A percentile compares a stretch with the other conserved stretches of the same genome.
Evolutionary conservation across 2,888 invertebrate species (phyloP).

Genomic region (Synergus japonicus): DNA sequence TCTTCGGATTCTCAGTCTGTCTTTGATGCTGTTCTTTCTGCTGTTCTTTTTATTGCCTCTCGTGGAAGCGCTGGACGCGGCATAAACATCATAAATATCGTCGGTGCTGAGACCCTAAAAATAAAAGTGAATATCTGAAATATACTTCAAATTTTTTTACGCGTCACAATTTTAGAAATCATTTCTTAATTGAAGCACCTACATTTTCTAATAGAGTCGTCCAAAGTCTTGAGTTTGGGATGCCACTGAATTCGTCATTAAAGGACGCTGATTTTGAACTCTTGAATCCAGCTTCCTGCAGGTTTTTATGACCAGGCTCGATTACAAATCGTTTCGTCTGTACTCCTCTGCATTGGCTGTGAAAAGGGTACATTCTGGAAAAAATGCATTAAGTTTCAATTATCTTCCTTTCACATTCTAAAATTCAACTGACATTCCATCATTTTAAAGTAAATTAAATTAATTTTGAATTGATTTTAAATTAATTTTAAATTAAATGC

Average conservation of each 20-base stretch:
- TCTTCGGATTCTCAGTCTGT: constrained; percentile 45
- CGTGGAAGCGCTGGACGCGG: constrained; percentile 42
- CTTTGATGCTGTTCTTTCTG: constrained; percentile 46
- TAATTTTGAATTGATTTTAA: too few relatives aligned
- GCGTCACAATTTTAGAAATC: too few relatives aligned
- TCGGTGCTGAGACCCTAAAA: constrained; percentile 49
- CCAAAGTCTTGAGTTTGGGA: constrained; percentile 46
- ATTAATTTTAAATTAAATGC: not conserved
- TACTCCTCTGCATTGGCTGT: constrained; percentile 63
- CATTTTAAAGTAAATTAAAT: not conserved
- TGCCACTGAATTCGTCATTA: constrained; percentile 45
- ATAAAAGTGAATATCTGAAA: not conserved
- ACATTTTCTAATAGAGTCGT: constrained; percentile 47
- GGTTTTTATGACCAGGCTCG: constrained; percentile 52
- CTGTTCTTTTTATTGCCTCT: constrained; percentile 43
- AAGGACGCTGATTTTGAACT: constrained; percentile 43
- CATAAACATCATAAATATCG: constrained; percentile 46
- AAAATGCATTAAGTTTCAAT: constrained; percentile 9
- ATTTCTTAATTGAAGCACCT: not conserved
- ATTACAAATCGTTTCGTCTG: constrained; percentile 63
- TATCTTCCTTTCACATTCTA: not conserved
- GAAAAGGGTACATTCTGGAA: constrained; percentile 60
- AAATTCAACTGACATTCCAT: not conserved
- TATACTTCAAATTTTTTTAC: too few relatives aligned
- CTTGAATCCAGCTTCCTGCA: constrained; percentile 45